phyloP scores from a whole-genome alignment of 2,797 vertebrate genomes.

The Serranus cabrilla region DNA sequence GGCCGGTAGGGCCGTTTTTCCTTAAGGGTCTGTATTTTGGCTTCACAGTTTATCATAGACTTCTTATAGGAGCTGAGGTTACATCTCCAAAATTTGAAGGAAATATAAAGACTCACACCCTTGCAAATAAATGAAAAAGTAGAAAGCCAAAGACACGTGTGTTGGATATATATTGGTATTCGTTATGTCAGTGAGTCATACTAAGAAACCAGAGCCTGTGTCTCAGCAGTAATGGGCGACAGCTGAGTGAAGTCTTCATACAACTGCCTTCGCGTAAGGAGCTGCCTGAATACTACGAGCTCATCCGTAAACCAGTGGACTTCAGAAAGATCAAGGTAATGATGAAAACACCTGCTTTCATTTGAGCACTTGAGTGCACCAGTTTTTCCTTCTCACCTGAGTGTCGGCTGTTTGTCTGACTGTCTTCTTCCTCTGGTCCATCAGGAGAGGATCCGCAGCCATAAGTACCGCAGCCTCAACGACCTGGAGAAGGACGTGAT shows the following conservation, averaged over 20 bases:
- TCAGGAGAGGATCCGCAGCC: conserved; percentile 95
- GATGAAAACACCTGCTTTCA: neutral
- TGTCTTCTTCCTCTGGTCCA: neutral
- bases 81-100: too few species aligned
- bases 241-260: conserved; percentile 97
- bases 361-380: neutral
- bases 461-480: conserved; percentile 95
- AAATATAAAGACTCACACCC: too few species aligned
- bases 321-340: conserved; percentile 97
- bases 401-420: neutral
- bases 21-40: too few species aligned
- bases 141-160: too few species aligned
- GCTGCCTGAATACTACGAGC: conserved; percentile 96
- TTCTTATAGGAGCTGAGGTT: too few species aligned
- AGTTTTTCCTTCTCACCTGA: neutral
- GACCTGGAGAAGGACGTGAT: conserved; percentile 98
- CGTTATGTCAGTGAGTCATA: neutral
- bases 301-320: conserved; percentile 97
- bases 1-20: too few species aligned
- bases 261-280: conserved; percentile 97
- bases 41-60: too few species aligned
- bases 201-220: neutral
- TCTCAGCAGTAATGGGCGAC: conserved; percentile 89
- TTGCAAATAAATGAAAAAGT: too few species aligned
- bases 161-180: too few species aligned